Conservation (phyloP, 2,888 invertebrate species). For the Physocephala rufipes region DNA sequence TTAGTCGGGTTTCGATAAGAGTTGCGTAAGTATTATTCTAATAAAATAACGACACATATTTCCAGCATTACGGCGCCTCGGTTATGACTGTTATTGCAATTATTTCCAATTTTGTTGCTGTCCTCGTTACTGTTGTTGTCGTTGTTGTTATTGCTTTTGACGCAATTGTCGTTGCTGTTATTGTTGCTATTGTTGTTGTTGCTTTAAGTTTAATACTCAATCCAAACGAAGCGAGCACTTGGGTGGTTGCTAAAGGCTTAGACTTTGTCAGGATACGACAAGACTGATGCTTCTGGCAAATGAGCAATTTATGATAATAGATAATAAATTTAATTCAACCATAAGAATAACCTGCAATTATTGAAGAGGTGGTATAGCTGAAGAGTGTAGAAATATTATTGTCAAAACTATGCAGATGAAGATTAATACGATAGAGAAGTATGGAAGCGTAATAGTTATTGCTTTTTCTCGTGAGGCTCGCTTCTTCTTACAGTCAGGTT, state of each 20-base stretch:
- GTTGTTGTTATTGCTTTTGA: no score
- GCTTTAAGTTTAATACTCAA: no score
- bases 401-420: slow-evolving; percentile 23
- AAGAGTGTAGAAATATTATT: slow-evolving; percentile 21
- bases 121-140: no score
- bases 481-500: no score
- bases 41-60: not conserved
- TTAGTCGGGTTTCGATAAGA: slow-evolving; percentile 1
- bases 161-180: no score
- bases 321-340: slow-evolving; percentile 26
- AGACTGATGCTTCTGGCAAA: not conserved
- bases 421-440: slow-evolving; percentile 10
- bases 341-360: slow-evolving; percentile 14
- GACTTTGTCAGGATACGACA: not conserved
- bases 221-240: no score
- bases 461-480: no score
- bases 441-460: not conserved
- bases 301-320: slow-evolving; percentile 15
- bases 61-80: slow-evolving; percentile 21
- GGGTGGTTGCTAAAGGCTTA: not conserved
- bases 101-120: no score
- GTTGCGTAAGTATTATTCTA: slow-evolving; percentile 19
- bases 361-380: slow-evolving; percentile 1
- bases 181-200: no score
- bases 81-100: not conserved